phyloP scores from a whole-genome alignment of 2,888 invertebrate genomes.

The Therioaphis trifolii region DNA sequence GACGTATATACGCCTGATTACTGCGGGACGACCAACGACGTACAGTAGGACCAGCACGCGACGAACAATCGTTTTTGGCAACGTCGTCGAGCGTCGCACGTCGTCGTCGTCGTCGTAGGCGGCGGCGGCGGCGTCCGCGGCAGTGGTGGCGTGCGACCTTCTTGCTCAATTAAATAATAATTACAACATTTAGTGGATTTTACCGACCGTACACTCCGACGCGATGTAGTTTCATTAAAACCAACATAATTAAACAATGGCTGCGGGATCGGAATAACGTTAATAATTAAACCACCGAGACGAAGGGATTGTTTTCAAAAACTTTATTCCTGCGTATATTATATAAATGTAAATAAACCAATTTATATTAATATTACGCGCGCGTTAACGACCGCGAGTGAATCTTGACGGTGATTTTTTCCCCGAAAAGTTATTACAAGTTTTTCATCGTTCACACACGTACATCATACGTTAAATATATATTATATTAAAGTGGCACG shows the following conservation, averaged over 20 bases:
- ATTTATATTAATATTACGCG: conserved; percentile 48
- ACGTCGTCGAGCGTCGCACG: too few species aligned
- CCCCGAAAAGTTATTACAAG: conserved; percentile 3
- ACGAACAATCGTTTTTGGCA: conserved; percentile 5
- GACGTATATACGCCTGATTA: too few species aligned
- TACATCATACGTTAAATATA: too few species aligned
- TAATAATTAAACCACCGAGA: conserved; percentile 38
- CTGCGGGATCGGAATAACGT: conserved; percentile 19
- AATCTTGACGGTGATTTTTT: background rate
- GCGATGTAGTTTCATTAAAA: conserved; percentile 7
- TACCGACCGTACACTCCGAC: conserved; percentile 17
- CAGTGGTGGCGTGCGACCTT: background rate
- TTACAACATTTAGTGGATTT: conserved; percentile 23
- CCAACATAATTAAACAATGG: conserved; percentile 42
- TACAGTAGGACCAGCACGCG: too few species aligned
- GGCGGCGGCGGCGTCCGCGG: background rate
- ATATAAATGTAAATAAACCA: conserved; percentile 42
- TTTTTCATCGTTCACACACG: background rate
- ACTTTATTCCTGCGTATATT: conserved; percentile 13
- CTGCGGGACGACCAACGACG: too few species aligned
- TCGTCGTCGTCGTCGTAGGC: background rate
- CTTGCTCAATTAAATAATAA: conserved; percentile 39
- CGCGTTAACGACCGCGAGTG: conserved; percentile 17
- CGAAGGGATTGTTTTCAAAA: conserved; percentile 48
- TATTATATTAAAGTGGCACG: too few species aligned